Evolutionary conservation across 2,797 vertebrate species (phyloP).

Genomic region (Hybognathus amarus): DNA sequence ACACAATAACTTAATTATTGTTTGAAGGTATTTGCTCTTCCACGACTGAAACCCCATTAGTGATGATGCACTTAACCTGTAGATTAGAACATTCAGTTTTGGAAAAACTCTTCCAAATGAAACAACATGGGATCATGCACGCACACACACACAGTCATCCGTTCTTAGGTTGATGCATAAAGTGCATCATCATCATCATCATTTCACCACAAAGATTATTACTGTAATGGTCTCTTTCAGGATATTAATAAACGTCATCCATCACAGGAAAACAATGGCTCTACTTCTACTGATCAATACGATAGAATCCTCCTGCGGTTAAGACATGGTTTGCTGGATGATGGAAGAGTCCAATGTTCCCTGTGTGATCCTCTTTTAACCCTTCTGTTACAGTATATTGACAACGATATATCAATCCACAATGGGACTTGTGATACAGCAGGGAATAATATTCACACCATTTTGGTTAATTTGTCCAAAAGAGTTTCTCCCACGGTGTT

Average conservation of each 20-base stretch:
- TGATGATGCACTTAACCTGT: background rate
- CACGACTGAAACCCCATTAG: background rate
- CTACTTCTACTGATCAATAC: conserved; percentile 29
- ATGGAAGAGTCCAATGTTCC: background rate
- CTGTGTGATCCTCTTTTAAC: background rate
- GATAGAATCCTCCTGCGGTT: conserved; percentile 19
- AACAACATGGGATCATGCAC: conserved; percentile 1
- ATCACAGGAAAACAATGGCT: conserved; percentile 11
- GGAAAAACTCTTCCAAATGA: conserved; percentile 24
- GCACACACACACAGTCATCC: background rate
- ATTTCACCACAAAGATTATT: conserved; percentile 23
- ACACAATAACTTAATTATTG: conserved; percentile 4
- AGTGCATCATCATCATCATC: conserved; percentile 18
- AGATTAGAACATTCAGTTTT: background rate
- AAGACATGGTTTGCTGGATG: conserved; percentile 8
- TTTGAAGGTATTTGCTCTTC: conserved; percentile 20
- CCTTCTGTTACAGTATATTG: background rate
- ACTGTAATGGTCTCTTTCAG: conserved; percentile 32
- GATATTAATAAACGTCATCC: conserved; percentile 29
- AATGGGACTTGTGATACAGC: background rate
- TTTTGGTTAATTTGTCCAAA: background rate
- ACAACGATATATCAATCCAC: background rate
- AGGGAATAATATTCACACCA: background rate
- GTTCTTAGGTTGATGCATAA: background rate
- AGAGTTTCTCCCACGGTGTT: background rate